Evolutionary conservation across 2,888 invertebrate genomes (phyloP).

Genomic region (Geophilus truncorum): DNA sequence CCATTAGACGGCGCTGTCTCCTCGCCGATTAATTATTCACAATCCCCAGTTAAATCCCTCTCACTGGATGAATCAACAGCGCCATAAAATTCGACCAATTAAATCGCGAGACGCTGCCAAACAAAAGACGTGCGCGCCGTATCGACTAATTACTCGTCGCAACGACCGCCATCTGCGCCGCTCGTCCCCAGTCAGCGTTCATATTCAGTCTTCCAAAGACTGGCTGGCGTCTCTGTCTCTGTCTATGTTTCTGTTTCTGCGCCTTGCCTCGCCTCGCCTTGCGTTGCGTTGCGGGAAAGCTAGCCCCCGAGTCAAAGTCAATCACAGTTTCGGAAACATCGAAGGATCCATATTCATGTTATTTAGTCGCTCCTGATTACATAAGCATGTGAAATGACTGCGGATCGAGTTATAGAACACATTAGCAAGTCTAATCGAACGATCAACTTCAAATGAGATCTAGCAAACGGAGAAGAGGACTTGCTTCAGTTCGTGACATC

Average conservation of each 20-base stretch:
- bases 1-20: conserved; percentile 25
- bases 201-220: background rate
- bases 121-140: background rate
- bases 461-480: background rate
- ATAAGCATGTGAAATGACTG: conserved; percentile 31
- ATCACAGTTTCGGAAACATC: background rate
- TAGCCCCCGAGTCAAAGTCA: background rate
- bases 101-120: background rate
- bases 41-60: background rate
- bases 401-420: conserved; percentile 20
- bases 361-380: conserved; percentile 32
- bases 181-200: background rate
- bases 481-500: background rate
- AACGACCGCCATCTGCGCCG: background rate
- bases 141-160: background rate
- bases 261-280: too few species aligned
- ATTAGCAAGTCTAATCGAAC: conserved; percentile 16
- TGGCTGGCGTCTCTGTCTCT: background rate
- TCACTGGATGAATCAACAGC: background rate
- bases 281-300: background rate
- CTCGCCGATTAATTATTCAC: conserved; percentile 32
- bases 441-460: conserved; percentile 16
- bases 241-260: background rate
- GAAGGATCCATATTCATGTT: conserved; percentile 32
- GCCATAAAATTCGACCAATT: background rate